Conservation (phyloP, 2,113 vertebrate genomes). For the Pelusios castaneus region DNA sequence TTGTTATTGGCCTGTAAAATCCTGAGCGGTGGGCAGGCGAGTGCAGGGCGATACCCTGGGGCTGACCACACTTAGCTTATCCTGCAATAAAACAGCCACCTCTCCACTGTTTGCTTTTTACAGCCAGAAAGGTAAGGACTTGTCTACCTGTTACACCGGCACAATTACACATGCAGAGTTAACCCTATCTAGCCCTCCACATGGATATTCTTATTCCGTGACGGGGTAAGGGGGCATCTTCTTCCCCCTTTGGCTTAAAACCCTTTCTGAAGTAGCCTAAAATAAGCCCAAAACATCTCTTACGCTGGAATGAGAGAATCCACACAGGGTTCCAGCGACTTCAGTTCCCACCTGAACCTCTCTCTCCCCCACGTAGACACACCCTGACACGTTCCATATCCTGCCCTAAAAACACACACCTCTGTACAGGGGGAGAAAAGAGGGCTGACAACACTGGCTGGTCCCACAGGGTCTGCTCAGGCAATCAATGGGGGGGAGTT, state of each 20-base stretch:
- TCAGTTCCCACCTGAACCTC: neutral
- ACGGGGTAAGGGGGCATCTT: neutral
- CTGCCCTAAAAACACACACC: neutral
- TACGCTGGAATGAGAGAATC: neutral
- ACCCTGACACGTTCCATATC: fast-evolving
- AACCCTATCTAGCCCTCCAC: neutral
- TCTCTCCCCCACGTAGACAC: neutral
- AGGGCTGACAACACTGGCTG: neutral
- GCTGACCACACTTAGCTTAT: neutral
- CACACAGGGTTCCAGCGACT: neutral
- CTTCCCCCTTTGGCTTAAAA: neutral
- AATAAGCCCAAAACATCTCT: neutral
- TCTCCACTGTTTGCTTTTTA: neutral
- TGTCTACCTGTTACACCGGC: neutral
- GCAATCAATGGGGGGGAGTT: no score
- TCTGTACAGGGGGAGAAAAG: neutral
- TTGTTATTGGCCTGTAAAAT: neutral
- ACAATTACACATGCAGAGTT: neutral
- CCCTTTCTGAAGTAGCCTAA: neutral
- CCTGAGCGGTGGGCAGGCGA: neutral
- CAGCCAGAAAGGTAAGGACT: neutral
- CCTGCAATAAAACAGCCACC: neutral
- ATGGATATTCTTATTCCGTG: neutral
- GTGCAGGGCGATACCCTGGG: neutral
- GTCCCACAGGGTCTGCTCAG: neutral